Evolutionary conservation across 2,888 invertebrate genomes (phyloP).

Genomic region (Nycteola revayana): DNA sequence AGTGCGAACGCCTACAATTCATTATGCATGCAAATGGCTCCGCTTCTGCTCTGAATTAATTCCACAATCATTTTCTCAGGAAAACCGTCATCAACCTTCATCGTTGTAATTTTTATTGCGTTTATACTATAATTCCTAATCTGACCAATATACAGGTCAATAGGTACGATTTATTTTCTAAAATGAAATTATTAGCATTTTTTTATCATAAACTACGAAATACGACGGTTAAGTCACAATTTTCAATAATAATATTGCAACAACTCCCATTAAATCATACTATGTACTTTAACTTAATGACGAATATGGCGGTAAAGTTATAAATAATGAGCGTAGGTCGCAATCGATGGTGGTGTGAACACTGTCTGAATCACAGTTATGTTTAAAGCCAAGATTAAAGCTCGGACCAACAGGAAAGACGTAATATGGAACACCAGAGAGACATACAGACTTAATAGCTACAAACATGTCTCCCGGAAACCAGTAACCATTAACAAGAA

Average conservation of each 20-base stretch:
- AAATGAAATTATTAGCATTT: no score
- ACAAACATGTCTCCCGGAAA: constrained; percentile 24
- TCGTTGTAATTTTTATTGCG: constrained; percentile 7
- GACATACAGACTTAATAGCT: constrained; percentile 23
- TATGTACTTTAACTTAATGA: no score
- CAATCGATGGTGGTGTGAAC: constrained; percentile 12
- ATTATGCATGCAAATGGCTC: constrained; percentile 30
- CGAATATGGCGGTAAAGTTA: constrained; percentile 2
- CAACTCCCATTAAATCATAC: no score
- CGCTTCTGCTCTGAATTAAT: constrained; percentile 9
- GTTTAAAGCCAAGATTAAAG: constrained; percentile 22
- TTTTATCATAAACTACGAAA: no score
- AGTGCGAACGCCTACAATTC: constrained; percentile 17
- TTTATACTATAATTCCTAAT: no score
- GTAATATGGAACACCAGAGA: constrained; percentile 20
- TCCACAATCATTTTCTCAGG: background rate
- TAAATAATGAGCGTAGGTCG: constrained; percentile 13
- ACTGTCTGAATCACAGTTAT: constrained; percentile 10
- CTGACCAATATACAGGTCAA: no score
- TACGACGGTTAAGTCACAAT: no score
- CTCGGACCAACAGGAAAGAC: constrained; percentile 13
- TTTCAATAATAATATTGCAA: no score
- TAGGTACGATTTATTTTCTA: no score
- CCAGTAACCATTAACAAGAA: no score
- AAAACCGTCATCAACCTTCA: constrained; percentile 3